Percentiles rank a stretch among this genome's conserved stretches.
These are phyloP conservation scores for Platynereis dumerilii DNA, from an alignment of 2,888 invertebrate species.

Conservation along the genomic window DNA sequence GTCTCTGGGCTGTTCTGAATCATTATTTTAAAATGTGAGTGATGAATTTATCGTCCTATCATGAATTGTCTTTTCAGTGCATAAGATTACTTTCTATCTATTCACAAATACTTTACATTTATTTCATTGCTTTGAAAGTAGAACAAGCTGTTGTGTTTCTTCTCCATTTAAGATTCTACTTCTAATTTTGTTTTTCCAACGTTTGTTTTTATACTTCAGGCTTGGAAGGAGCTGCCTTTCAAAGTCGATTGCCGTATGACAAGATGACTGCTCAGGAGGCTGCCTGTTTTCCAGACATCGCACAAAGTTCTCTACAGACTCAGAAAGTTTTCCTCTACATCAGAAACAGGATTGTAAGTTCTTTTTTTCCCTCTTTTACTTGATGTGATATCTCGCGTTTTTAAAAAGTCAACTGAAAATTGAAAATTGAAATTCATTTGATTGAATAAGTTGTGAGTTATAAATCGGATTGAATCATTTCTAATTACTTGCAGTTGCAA, in stretches of 20 bases:
- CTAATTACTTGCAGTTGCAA: slow-evolving; percentile 70
- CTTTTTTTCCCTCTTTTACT: neutral
- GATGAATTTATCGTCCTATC: too few species aligned
- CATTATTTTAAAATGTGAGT: too few species aligned
- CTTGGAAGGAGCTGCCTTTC: slow-evolving; percentile 72
- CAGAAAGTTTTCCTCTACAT: slow-evolving; percentile 90
- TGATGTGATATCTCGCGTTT: too few species aligned
- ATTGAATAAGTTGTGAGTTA: too few species aligned
- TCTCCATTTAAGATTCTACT: neutral
- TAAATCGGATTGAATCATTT: too few species aligned
- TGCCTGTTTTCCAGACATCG: slow-evolving; percentile 90
- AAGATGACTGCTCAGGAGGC: slow-evolving; percentile 94
- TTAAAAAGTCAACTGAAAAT: too few species aligned
- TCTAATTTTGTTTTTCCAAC: neutral
- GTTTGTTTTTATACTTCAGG: slow-evolving; percentile 27
- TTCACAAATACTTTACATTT: neutral
- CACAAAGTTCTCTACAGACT: slow-evolving; percentile 80
- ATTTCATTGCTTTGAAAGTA: too few species aligned
- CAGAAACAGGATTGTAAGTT: slow-evolving; percentile 78
- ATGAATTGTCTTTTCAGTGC: too few species aligned
- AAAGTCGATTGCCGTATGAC: slow-evolving; percentile 91
- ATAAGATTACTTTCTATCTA: too few species aligned
- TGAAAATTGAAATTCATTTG: too few species aligned
- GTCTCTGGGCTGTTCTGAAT: too few species aligned
- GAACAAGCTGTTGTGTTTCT: neutral